Percentiles rank a stretch among this genome's conserved stretches.
Evolutionary conservation across 2,888 invertebrate genomes (phyloP).

Genomic region (Crocallis elinguaria): DNA sequence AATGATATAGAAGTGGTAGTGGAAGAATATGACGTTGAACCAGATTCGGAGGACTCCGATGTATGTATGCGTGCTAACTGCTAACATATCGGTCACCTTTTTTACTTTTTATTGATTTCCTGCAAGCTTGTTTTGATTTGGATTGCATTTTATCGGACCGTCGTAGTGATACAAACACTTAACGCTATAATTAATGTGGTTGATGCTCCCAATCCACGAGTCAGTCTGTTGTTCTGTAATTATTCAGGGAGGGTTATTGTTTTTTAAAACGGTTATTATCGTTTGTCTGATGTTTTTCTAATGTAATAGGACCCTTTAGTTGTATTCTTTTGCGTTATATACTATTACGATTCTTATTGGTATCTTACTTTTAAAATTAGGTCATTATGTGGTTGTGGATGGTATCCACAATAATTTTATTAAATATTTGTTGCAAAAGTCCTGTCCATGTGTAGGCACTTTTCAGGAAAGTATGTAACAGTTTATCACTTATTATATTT

Average conservation of each 20-base stretch:
- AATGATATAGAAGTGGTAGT: conserved; percentile 78
- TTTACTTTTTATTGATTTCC: conserved; percentile 22
- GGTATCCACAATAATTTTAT: no score
- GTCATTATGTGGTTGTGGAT: no score
- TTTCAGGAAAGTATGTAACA: no score
- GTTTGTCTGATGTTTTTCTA: no score
- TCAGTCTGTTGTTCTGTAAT: background rate
- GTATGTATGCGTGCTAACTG: conserved; percentile 57
- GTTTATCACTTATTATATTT: no score
- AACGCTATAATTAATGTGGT: background rate
- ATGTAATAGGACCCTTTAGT: no score
- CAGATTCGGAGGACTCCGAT: conserved; percentile 76
- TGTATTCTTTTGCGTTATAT: no score
- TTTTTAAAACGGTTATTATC: background rate
- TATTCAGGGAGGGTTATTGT: background rate
- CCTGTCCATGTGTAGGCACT: no score
- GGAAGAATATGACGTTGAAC: conserved; percentile 74
- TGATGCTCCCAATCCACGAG: background rate
- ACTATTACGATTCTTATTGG: no score
- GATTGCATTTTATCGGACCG: background rate
- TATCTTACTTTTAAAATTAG: no score
- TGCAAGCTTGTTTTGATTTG: conserved; percentile 13
- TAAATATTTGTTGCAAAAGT: no score
- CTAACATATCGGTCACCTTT: conserved; percentile 19
- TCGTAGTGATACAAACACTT: background rate